Base-by-base conservation (phyloP, 2,888 invertebrate species). In the Agrotis ipsilon region DNA sequence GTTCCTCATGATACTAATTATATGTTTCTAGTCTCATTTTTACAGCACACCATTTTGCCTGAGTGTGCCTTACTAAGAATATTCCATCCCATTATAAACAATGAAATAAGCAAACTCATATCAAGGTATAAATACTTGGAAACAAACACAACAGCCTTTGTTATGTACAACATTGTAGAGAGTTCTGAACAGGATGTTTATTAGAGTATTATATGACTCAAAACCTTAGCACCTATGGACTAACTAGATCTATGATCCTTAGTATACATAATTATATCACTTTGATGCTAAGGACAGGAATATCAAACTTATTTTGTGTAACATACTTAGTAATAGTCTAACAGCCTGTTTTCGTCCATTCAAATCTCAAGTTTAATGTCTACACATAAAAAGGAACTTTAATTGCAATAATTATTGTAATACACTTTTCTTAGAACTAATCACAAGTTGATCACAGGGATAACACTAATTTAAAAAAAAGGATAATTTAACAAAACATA, bases 391-490 rank as follows among this genome's bases (percentile, higher is more conserved):
- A 51, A 45, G 27, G 9, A 19, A 57, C 16, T 21, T 51, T n/a
- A 49, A 77, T 59, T 51, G 24, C 24, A 51, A 51, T 48, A 63
- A n/a, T n/a, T n/a, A n/a, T n/a, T n/a, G n/a, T n/a, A n/a, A 1
- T 72, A 21, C 13, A 2, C 39, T 49, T 52, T 46, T 16, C 11
- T 27, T 19, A 16, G 9, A 63, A 9, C 45, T 39, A 54, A 71
- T 69, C 68, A 80, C 57, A 68, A n/a, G 14, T 52, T 46, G 21
- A 82, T 83, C 72, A 72, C 81, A 69, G 60, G 19, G 54, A 24
- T 32, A 45, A 14, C 18, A 32, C 32, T 55, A 52, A 13, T 54
- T 52, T 14, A 14, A 80, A 61, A 14, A 55, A 64, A n/a, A 45
- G 27, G 7, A 24, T 49, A 51, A 51, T 21, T 4, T 19, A 32